Base-by-base conservation (phyloP, 2,888 invertebrate species). In the Seira sanloemensis region DNA sequence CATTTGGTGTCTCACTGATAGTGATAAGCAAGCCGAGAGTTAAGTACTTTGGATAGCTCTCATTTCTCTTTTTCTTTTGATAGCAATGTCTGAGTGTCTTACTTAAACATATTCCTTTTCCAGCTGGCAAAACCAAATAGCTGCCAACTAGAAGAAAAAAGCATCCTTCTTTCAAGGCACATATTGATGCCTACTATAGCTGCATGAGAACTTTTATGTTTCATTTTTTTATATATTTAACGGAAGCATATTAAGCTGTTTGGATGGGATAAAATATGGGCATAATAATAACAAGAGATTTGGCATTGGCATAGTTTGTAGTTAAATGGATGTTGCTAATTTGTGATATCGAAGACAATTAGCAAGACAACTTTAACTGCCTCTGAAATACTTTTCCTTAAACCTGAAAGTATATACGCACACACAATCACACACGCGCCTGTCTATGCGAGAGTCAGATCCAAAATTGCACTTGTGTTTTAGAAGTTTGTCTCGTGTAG, bases 281-380 rank as follows among this genome's bases (percentile, higher is more conserved):
- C 58, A 54, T 24, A 24, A 26, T 5, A 67, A 24, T 69, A 26
- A 69, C 18, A 69, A 27, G 66, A 23, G 46, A 84, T 25, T 84
- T 84, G 84, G 84, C 84, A 84, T 79, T 84, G 84, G 84, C 79
- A 79, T 84, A 84, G 69, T 79, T 84, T 79, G 69, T 84, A 76
- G 78, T 72, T 84, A 84, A 84, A 84, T 84, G 84, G 79, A 84
- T 84, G 79, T 79, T 84, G 79, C 79, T 84, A 84, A 84, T 84
- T 84, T 84, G 84, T 84, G 84, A 84, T 84, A 84, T 84, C 79
- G 74, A 78, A 84, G 72, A 79, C 79, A 84, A 84, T 84, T 84
- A 84, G 79, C 78, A 76, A 84, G 79, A 76, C 84, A 84, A 66
- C 9, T 66, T 66, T 66, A 66, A 23, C 37, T 37, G 12, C 37